Base-by-base conservation (phyloP, 2,888 invertebrate genomes). In the Nephrotoma flavescens region DNA sequence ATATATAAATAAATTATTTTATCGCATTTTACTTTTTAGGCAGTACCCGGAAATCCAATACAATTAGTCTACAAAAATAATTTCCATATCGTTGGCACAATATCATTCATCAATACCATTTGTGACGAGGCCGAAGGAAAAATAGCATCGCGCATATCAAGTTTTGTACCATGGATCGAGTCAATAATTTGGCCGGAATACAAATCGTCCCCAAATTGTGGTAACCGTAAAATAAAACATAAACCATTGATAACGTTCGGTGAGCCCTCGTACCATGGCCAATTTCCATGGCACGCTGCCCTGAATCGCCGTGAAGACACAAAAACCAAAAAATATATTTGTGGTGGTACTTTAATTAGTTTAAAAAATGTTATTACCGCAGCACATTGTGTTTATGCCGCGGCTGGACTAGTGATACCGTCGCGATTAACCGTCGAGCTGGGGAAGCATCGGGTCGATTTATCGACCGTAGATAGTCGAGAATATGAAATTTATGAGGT, bases 201-300 rank as follows among this genome's bases (percentile, higher is more conserved):
- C 7, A 42, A 42, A 15, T 84, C 84, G 7, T 11, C n/a, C 9
- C 84, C 84, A n/a, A 84, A 84, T 84, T 84, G 84, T 42, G 84
- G 84, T 42, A 41, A 42, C 15, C 41, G 84, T 41, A 84, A 84
- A 84, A 84, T 84, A 15, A 84, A 84, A 84, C 84, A 84, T n/a
- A 84, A 84, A 84, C 84, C 84, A 15, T 84, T 92, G 9, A 91
- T 92, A 41, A 91, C 91, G 0, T 89, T 90, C 47, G 92, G 91
- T 0, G 87, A 88, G 7, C 88, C 89, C 0, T 90, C 91, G 0
- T 90, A 91, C 84, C 90, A 91, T 4, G 84, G 92, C 0, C 92
- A 92, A 87, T 92, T 92, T 92, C 92, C 92, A 0, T 92, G 92
- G 92, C 92, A 92, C 88, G 90, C 89, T 0, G 92, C 92, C 0